Evolutionary conservation across 2,797 vertebrate species (phyloP).

Genomic region (Halcyon smyrnensis): DNA sequence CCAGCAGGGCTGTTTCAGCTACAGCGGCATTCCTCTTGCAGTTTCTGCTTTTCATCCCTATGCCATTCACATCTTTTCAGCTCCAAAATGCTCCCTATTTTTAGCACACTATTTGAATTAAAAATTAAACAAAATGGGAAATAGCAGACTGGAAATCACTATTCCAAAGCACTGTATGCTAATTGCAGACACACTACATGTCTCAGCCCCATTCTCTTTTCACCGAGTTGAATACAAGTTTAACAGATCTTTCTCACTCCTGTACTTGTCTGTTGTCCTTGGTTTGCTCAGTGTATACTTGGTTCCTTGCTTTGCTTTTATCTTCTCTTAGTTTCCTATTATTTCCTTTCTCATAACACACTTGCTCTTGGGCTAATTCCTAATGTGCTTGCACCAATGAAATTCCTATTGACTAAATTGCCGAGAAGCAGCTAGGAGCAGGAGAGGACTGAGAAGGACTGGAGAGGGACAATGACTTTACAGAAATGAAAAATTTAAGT

Average conservation of each 20-base stretch:
- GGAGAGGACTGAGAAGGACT: not conserved
- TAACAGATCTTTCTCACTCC: not conserved
- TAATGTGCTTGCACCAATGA: not conserved
- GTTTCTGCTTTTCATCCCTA: constrained; percentile 15
- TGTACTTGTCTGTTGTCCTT: not conserved
- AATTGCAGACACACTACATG: not conserved
- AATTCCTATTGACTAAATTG: not conserved
- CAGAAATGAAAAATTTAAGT: not conserved
- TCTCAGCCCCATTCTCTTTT: not conserved
- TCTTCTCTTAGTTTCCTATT: not conserved
- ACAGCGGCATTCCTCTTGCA: constrained; percentile 19
- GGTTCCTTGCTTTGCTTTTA: not conserved
- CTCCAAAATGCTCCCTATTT: constrained; percentile 56
- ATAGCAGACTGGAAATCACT: constrained; percentile 37
- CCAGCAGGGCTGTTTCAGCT: constrained; percentile 45
- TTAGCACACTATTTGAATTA: constrained; percentile 59
- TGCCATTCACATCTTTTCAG: constrained; percentile 23
- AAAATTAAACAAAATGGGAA: constrained; percentile 65
- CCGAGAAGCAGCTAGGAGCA: not conserved
- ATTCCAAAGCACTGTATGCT: constrained; percentile 26
- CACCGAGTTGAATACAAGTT: not conserved
- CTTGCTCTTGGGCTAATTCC: constrained; percentile 8
- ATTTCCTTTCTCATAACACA: not conserved
- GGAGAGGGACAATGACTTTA: not conserved
- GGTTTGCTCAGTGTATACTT: not conserved